Conservation (phyloP, 1,140 invertebrate species). For the Sinella curviseta region DNA sequence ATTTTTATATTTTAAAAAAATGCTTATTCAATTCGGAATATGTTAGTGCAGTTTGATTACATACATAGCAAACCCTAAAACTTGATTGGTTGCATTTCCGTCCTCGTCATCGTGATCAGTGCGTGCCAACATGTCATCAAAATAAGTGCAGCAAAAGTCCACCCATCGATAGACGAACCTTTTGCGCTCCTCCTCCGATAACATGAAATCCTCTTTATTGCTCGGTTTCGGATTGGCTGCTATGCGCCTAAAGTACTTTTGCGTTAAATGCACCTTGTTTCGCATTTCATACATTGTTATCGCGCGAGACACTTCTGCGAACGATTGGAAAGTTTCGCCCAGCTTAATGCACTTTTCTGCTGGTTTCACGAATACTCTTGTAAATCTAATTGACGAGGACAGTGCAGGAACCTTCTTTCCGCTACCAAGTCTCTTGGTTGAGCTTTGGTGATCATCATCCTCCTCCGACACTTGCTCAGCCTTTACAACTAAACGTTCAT, state of each 20-base stretch:
- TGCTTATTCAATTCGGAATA: background rate
- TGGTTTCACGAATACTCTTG: too few species aligned
- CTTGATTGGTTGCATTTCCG: background rate
- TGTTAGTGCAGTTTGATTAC: background rate
- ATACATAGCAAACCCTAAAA: background rate
- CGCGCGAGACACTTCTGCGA: background rate
- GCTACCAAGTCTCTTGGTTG: too few species aligned
- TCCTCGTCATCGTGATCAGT: background rate
- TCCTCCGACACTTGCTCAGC: too few species aligned
- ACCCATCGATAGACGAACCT: background rate
- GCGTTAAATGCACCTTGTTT: background rate
- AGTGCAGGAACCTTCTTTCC: too few species aligned
- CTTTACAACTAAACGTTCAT: too few species aligned
- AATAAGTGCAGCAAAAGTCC: conserved; percentile 8
- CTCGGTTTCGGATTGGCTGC: background rate
- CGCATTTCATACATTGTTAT: background rate
- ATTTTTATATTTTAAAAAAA: too few species aligned
- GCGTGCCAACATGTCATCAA: background rate
- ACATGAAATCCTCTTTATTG: background rate
- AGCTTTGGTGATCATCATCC: too few species aligned
- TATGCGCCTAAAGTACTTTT: background rate
- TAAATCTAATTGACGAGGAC: too few species aligned
- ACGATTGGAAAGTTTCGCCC: background rate
- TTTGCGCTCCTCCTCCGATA: background rate
- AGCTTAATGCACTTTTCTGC: background rate